Evolutionary conservation across 53 echinoderm and acorn worm species (phyloP).

Genomic region (Zoroaster sp.): DNA sequence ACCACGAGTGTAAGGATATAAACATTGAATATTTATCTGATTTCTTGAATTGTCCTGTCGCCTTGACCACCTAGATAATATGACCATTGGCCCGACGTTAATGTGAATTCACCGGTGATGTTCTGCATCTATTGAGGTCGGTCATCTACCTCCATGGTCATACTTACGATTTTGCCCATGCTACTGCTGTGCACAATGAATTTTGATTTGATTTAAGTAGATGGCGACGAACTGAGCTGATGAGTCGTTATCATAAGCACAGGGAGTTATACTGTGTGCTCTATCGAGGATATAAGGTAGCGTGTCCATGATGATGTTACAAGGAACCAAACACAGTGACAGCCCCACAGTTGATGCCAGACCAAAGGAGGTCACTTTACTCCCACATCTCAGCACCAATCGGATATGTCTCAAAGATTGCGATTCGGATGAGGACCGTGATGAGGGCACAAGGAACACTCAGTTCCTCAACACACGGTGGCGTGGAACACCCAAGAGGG

Average conservation of each 20-base stretch:
- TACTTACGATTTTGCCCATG: too few relatives aligned
- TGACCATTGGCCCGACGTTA: too few relatives aligned
- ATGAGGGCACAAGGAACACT: background rate
- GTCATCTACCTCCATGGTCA: too few relatives aligned
- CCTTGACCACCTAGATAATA: too few relatives aligned
- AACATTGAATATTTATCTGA: background rate
- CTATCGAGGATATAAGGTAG: background rate
- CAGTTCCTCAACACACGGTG: conserved; percentile 11
- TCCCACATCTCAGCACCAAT: background rate
- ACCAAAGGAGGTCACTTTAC: background rate
- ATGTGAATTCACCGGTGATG: too few relatives aligned
- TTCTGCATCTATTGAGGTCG: too few relatives aligned
- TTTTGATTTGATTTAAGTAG: too few relatives aligned
- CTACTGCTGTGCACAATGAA: too few relatives aligned
- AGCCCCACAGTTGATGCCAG: conserved; percentile 12
- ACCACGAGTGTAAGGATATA: too few relatives aligned
- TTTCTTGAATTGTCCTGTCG: background rate
- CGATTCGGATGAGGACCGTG: conserved; percentile 36
- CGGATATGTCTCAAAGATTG: background rate
- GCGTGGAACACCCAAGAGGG: conserved; percentile 11
- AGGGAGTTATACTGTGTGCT: background rate
- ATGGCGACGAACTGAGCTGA: too few relatives aligned
- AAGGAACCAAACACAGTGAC: background rate
- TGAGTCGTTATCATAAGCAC: background rate
- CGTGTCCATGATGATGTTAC: conserved; percentile 15